Evolutionary conservation across 2,888 invertebrate genomes (phyloP).

Genomic region (Clistopyga incitator): DNA sequence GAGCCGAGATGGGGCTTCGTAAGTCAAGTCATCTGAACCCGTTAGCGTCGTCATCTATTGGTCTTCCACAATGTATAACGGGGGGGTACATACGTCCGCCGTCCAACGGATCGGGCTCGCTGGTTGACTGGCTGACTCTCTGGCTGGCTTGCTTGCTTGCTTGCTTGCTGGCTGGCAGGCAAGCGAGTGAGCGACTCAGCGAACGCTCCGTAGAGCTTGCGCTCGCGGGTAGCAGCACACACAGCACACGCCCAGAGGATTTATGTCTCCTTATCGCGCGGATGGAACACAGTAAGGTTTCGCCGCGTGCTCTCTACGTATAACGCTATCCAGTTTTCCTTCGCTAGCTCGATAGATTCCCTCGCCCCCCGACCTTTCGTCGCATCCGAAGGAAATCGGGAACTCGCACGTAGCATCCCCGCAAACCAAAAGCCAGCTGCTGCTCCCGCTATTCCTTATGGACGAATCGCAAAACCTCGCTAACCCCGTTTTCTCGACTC

Average conservation of each 20-base stretch:
- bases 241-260: constrained; percentile 59
- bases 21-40: constrained; percentile 80
- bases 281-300: constrained; percentile 68
- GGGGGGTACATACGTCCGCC: constrained; percentile 26
- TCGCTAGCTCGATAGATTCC: constrained; percentile 66
- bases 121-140: neutral
- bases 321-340: constrained; percentile 66
- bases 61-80: constrained; percentile 71
- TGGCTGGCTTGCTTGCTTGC: neutral
- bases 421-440: neutral
- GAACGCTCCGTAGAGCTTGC: constrained; percentile 50
- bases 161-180: constrained; percentile 18
- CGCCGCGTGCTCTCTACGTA: constrained; percentile 34
- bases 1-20: constrained; percentile 74
- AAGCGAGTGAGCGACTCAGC: constrained; percentile 44
- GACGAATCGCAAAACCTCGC: neutral
- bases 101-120: constrained; percentile 12
- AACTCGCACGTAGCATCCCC: constrained; percentile 23
- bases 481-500: neutral
- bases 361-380: constrained; percentile 58
- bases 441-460: neutral
- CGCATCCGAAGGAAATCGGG: constrained; percentile 46
- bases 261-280: constrained; percentile 68
- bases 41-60: constrained; percentile 77
- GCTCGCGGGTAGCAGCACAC: constrained; percentile 16